These are phyloP conservation scores for Hydractinia echinata DNA, from an alignment of 30 jellyfish, hydroid and myxozoan genomes.

Conservation along the genomic window DNA sequence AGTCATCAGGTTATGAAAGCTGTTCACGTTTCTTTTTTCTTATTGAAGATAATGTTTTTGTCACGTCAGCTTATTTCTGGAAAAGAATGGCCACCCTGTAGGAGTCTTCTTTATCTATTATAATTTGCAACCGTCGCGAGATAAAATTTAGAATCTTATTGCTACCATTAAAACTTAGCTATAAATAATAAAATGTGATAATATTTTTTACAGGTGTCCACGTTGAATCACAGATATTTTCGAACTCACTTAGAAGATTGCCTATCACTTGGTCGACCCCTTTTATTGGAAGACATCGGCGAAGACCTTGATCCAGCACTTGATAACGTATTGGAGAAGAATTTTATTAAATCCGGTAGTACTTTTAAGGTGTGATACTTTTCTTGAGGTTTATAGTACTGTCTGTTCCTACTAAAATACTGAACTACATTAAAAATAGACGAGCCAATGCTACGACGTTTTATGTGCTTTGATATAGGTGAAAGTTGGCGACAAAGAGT, in stretches of 20 bases:
- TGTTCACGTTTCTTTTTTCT: too few relatives aligned
- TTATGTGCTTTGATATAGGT: constrained; percentile 38
- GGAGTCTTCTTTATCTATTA: neutral
- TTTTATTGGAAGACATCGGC: constrained; percentile 80
- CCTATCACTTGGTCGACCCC: constrained; percentile 86
- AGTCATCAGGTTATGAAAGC: too few relatives aligned
- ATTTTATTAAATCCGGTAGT: constrained; percentile 82
- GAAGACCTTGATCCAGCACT: constrained; percentile 96
- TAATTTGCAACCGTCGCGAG: too few relatives aligned
- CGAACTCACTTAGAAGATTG: constrained; percentile 90
- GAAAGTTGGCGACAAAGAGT: constrained; percentile 94
- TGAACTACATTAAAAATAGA: neutral
- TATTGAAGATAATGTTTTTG: too few relatives aligned
- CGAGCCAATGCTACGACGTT: neutral
- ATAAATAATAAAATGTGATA: neutral
- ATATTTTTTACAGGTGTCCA: constrained; percentile 42
- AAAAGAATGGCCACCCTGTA: neutral
- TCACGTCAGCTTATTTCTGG: too few relatives aligned
- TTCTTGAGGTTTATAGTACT: too few relatives aligned
- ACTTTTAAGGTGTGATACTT: constrained; percentile 62
- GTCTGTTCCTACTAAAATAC: neutral
- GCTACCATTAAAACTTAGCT: too few relatives aligned
- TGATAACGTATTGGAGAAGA: constrained; percentile 87
- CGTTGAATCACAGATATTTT: constrained; percentile 87
- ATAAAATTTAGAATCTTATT: too few relatives aligned